Evolutionary conservation across 1,140 invertebrate genomes (phyloP).

Genomic region (Drosophila obscura): DNA sequence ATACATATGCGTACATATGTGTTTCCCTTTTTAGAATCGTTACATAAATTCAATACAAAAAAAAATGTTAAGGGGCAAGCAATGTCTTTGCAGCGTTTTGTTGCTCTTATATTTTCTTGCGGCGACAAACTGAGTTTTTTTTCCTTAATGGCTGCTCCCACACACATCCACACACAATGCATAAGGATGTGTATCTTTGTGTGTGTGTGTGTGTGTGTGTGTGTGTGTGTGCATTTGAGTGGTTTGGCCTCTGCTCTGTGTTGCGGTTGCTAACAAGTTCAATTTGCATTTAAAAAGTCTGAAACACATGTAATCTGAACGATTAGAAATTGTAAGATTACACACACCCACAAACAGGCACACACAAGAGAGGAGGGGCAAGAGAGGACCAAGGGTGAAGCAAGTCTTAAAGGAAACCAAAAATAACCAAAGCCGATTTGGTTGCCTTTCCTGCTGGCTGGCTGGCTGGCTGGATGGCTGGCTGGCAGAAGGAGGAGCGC

Average conservation of each 20-base stretch:
- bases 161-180: neutral
- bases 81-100: too few relatives aligned
- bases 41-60: too few relatives aligned
- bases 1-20: too few relatives aligned
- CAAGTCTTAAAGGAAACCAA: too few relatives aligned
- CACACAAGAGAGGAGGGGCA: conserved; percentile 3
- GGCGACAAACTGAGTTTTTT: conserved; percentile 32
- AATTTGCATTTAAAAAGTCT: conserved; percentile 80
- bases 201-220: conserved; percentile 24
- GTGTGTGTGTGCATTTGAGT: conserved; percentile 36
- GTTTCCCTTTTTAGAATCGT: too few relatives aligned
- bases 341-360: neutral
- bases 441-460: too few relatives aligned
- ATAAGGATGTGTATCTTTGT: conserved; percentile 5
- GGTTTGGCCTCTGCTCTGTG: conserved; percentile 54
- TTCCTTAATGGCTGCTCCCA: conserved; percentile 21
- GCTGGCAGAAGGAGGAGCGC: too few relatives aligned
- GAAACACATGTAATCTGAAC: conserved; percentile 79
- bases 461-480: too few relatives aligned
- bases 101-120: conserved; percentile 27
- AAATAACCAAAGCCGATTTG: too few relatives aligned
- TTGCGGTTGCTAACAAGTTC: conserved; percentile 73
- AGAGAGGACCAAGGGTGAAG: too few relatives aligned
- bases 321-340: conserved; percentile 77
- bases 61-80: too few relatives aligned